These are phyloP conservation scores for Proteles cristata DNA, from an alignment of 2,113 vertebrate species.

Conservation along the genomic window DNA sequence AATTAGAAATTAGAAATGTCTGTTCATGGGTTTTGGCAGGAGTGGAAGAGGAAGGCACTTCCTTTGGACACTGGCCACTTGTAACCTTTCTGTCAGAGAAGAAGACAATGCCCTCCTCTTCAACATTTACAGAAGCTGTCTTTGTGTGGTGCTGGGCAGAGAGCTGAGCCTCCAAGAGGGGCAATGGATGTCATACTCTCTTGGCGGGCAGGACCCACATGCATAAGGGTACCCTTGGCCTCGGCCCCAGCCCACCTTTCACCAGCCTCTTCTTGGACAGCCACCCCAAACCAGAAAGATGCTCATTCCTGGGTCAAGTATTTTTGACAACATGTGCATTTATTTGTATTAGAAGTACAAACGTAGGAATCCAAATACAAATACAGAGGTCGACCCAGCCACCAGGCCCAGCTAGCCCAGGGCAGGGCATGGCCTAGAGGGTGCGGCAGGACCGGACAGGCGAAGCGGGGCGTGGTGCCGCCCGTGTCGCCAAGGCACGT, in stretches of 20 bases:
- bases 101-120: no score
- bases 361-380: conserved; percentile 87
- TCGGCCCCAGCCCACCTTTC: neutral
- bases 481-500: conserved; percentile 88
- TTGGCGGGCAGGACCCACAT: accelerated
- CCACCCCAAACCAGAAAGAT: conserved; percentile 53
- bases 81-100: no score
- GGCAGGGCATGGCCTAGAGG: neutral
- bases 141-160: accelerated
- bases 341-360: conserved; percentile 90
- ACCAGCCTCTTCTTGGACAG: neutral
- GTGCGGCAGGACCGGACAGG: neutral
- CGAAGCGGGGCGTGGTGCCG: conserved; percentile 66
- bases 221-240: accelerated
- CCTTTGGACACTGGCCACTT: neutral
- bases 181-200: accelerated
- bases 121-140: neutral
- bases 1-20: neutral
- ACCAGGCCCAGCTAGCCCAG: neutral
- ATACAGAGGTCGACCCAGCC: conserved; percentile 85
- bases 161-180: neutral
- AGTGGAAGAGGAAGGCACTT: neutral
- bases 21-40: neutral
- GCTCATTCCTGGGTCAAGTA: neutral
- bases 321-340: conserved; percentile 87